Conservation (phyloP, 2,888 invertebrate species). For the Protonemura montana region DNA sequence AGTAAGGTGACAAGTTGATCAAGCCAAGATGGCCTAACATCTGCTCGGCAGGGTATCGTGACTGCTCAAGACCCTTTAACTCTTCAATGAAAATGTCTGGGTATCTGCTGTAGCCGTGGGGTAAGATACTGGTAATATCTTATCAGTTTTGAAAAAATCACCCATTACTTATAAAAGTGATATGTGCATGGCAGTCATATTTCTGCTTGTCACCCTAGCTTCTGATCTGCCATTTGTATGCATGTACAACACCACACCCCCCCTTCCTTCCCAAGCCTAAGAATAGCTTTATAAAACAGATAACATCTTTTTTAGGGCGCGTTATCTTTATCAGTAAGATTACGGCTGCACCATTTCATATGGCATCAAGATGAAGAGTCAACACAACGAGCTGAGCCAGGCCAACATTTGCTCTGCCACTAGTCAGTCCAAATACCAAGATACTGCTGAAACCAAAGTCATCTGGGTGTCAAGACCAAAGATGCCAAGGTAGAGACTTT, state of each 20-base stretch:
- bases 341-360: neutral
- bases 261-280: neutral
- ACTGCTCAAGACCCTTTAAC: neutral
- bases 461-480: neutral
- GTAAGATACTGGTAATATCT: neutral
- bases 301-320: constrained; percentile 5
- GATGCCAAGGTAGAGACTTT: constrained; percentile 12
- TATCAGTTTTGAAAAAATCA: neutral
- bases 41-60: neutral
- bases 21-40: neutral
- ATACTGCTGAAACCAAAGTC: neutral
- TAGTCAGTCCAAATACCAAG: constrained; percentile 4
- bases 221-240: neutral
- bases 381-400: neutral
- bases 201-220: neutral
- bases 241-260: constrained; percentile 2
- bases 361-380: constrained; percentile 7
- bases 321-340: constrained; percentile 12
- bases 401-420: constrained; percentile 7
- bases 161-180: neutral
- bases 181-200: neutral
- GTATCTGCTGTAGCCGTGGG: neutral
- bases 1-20: neutral
- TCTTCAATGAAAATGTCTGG: neutral
- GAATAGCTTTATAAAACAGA: neutral